These are phyloP conservation scores for Istiophorus platypterus DNA, from an alignment of 2,113 vertebrate genomes.

Conservation along the genomic window DNA sequence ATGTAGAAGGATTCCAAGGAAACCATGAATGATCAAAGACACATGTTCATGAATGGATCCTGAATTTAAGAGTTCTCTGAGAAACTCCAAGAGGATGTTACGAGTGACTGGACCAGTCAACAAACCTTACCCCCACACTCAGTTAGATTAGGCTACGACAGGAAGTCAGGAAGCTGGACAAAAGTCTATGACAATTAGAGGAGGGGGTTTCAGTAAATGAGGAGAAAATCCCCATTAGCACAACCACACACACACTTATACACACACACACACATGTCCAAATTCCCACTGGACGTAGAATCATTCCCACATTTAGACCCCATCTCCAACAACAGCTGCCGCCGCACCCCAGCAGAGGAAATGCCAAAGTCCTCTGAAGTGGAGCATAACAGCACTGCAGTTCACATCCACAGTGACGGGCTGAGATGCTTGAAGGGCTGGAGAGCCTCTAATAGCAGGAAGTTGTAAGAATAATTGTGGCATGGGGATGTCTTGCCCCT, in stretches of 20 bases:
- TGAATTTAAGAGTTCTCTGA: conserved; percentile 15
- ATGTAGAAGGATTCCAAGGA: not conserved
- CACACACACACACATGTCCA: conserved; percentile 22
- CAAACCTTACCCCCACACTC: conserved; percentile 64
- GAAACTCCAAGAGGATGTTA: conserved; percentile 51
- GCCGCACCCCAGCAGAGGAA: conserved; percentile 77
- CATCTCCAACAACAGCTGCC: conserved; percentile 74
- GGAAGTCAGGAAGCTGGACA: conserved; percentile 69
- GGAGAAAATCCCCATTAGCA: conserved; percentile 43
- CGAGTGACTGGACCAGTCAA: conserved; percentile 49
- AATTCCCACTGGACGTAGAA: conserved; percentile 65
- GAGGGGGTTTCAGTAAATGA: conserved; percentile 61
- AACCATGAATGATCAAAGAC: not conserved
- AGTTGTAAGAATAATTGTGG: conserved; percentile 78
- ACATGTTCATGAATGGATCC: not conserved
- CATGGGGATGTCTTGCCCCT: conserved; percentile 58
- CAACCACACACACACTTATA: conserved; percentile 32
- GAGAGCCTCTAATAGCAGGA: conserved; percentile 79
- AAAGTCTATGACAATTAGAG: conserved; percentile 59
- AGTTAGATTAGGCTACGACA: conserved; percentile 60
- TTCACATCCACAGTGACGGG: conserved; percentile 59
- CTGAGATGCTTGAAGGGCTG: conserved; percentile 52
- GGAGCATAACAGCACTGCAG: conserved; percentile 66
- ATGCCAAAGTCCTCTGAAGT: conserved; percentile 80
- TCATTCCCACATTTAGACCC: conserved; percentile 72